Evolutionary conservation across 2,113 vertebrate genomes (phyloP).

Genomic region (Triplophysa tibetana): DNA sequence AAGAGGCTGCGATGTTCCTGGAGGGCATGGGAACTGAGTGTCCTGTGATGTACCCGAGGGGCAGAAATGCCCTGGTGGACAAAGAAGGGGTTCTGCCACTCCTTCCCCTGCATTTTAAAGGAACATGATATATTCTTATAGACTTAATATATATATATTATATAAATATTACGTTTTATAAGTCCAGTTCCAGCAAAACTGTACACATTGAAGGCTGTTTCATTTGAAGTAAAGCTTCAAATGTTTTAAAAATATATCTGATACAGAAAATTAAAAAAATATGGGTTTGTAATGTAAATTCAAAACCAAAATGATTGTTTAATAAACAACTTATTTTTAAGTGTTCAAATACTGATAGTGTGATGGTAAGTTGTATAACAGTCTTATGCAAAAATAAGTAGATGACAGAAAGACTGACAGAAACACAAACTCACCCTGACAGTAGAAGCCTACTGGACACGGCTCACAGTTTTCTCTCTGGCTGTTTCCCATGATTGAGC

Average conservation of each 20-base stretch:
- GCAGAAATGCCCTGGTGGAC: constrained; percentile 82
- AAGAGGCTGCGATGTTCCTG: constrained; percentile 78
- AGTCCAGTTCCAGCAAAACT: no score
- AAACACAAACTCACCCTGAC: constrained; percentile 40
- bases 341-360: no score
- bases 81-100: constrained; percentile 66
- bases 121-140: not conserved
- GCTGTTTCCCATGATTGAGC: constrained; percentile 50
- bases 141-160: no score
- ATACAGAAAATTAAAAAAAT: no score
- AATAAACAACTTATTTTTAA: no score
- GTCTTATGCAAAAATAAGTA: not conserved
- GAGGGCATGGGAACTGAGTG: constrained; percentile 77
- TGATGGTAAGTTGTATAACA: no score
- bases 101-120: constrained; percentile 64
- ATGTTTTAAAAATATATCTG: no score
- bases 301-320: no score
- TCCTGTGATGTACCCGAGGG: constrained; percentile 72
- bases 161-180: not conserved
- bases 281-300: no score
- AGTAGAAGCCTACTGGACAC: constrained; percentile 51
- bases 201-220: no score
- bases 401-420: not conserved
- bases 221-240: no score
- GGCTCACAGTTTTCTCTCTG: constrained; percentile 48